phyloP scores from a whole-genome alignment of 2,888 invertebrate genomes.

The Coremacera marginata region DNA sequence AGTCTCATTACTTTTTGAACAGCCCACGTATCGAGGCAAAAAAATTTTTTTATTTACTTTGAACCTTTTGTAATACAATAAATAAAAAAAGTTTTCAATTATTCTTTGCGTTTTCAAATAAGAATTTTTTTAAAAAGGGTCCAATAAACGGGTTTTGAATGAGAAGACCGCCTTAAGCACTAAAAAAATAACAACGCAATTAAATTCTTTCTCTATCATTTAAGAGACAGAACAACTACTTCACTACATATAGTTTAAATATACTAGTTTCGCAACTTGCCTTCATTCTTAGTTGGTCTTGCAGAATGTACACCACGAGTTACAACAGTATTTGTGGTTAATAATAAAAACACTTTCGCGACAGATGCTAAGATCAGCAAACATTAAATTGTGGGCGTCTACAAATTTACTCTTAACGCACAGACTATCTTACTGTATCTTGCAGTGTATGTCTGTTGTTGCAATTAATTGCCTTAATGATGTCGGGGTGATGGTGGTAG shows the following conservation, averaged over 20 bases:
- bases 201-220: not conserved
- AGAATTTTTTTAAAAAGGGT: too few species aligned
- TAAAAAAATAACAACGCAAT: conserved; percentile 18
- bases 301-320: not conserved
- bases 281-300: not conserved
- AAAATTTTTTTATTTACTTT: too few species aligned
- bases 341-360: not conserved
- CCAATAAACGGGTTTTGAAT: too few species aligned
- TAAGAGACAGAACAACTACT: too few species aligned
- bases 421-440: not conserved
- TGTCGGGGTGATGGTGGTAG: not conserved
- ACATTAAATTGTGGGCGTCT: conserved; percentile 22
- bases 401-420: not conserved
- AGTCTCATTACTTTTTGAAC: too few species aligned
- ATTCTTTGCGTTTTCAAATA: too few species aligned
- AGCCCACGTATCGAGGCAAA: too few species aligned
- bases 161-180: too few species aligned
- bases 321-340: not conserved
- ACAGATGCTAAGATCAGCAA: conserved; percentile 25
- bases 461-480: not conserved
- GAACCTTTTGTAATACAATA: too few species aligned
- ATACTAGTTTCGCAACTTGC: not conserved
- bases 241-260: too few species aligned
- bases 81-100: too few species aligned
- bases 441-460: not conserved